A percentile compares a stretch with the other conserved stretches of the same genome.
Conservation (phyloP, 2,113 vertebrate genomes). For the Lepus europaeus region DNA sequence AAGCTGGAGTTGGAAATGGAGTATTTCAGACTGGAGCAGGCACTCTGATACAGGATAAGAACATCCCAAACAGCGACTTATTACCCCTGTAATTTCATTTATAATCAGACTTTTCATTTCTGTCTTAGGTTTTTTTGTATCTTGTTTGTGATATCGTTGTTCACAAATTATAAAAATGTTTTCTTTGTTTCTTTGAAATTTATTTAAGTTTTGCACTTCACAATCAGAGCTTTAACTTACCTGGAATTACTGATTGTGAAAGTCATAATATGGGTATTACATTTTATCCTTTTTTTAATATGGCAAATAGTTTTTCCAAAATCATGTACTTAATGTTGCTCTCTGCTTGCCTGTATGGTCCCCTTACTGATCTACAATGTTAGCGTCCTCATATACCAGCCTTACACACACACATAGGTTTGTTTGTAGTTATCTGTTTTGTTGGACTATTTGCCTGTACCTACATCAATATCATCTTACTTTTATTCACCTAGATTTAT, state of each 20-base stretch:
- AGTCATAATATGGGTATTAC: background rate
- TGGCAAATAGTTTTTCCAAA: background rate
- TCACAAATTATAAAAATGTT: background rate
- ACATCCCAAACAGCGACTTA: background rate
- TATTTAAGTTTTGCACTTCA: background rate
- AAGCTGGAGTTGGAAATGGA: too few relatives aligned
- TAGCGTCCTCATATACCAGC: background rate
- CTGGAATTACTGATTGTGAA: background rate
- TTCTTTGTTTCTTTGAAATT: background rate
- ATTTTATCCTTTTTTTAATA: background rate
- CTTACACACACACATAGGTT: background rate
- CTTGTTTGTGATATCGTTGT: background rate
- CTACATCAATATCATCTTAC: background rate
- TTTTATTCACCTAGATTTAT: background rate
- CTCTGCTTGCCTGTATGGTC: accelerated
- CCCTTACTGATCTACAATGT: background rate
- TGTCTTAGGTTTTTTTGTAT: background rate
- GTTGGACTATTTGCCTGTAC: background rate
- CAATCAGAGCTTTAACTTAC: background rate
- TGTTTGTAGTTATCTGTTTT: background rate
- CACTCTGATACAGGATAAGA: too few relatives aligned
- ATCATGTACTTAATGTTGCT: background rate
- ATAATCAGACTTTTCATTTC: background rate
- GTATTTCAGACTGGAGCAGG: too few relatives aligned
- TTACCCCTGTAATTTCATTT: background rate